Conservation (phyloP, 2,888 invertebrate species). For the Heteromurus nitidus region DNA sequence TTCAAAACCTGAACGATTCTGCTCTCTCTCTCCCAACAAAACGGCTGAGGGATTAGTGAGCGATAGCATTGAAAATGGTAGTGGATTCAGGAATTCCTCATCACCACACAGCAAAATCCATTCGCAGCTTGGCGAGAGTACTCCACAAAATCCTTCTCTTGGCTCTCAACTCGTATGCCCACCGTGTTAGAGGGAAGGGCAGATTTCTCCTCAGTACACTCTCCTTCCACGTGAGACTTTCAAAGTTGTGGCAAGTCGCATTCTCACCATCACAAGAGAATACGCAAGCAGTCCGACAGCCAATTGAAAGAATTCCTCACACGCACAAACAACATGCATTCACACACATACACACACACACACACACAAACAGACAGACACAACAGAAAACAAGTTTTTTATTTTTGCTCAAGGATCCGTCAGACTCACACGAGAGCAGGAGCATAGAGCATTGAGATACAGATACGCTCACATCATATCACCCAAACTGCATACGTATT, state of each 20-base stretch:
- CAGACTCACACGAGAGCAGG: too few relatives aligned
- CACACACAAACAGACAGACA: not conserved
- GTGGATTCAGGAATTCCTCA: constrained; percentile 28
- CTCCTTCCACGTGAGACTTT: constrained; percentile 26
- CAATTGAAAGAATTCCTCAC: too few relatives aligned
- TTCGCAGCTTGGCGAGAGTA: constrained; percentile 42
- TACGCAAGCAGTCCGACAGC: too few relatives aligned
- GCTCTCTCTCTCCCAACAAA: not conserved
- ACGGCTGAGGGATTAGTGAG: constrained; percentile 30
- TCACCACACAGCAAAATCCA: constrained; percentile 63
- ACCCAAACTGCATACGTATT: too few relatives aligned
- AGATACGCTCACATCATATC: too few relatives aligned
- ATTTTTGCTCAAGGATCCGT: too few relatives aligned
- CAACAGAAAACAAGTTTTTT: too few relatives aligned
- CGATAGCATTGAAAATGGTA: constrained; percentile 9
- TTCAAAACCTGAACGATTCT: not conserved
- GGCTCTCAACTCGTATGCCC: not conserved
- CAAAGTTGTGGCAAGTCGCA: constrained; percentile 59
- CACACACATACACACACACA: not conserved
- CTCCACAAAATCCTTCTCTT: constrained; percentile 25
- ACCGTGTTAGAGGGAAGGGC: not conserved
- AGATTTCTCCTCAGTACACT: not conserved
- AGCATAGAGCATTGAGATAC: too few relatives aligned
- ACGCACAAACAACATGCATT: not conserved
- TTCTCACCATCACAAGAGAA: not conserved